phyloP scores from a whole-genome alignment of 2,113 vertebrate species.

The Arvicanthis niloticus region DNA sequence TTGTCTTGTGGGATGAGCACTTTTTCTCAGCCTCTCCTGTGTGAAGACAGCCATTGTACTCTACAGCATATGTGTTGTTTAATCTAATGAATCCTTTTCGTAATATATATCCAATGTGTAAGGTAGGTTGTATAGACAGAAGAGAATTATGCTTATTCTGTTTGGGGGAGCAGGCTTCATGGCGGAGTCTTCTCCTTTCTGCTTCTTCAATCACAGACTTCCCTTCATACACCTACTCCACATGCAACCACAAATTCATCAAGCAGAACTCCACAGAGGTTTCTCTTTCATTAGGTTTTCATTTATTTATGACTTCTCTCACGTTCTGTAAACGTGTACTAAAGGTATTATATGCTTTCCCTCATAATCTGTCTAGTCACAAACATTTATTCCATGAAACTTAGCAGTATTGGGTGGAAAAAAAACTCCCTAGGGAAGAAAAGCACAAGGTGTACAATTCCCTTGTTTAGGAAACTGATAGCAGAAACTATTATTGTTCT shows the following conservation, averaged over 20 bases:
- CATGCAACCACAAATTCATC: not conserved
- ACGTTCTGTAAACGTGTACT: not conserved
- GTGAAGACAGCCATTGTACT: no score
- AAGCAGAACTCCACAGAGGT: not conserved
- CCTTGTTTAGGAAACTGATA: not conserved
- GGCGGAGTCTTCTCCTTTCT: no score
- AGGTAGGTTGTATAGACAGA: not conserved
- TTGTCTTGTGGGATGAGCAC: not conserved
- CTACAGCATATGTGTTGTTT: no score
- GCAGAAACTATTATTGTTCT: not conserved
- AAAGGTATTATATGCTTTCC: not conserved
- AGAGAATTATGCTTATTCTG: not conserved
- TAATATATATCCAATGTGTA: not conserved
- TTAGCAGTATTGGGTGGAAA: not conserved
- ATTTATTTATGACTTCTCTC: not conserved
- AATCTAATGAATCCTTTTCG: not conserved
- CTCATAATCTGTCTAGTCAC: not conserved
- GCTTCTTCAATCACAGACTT: not conserved
- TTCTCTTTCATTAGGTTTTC: not conserved
- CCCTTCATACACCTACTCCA: no score
- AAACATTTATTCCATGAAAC: not conserved
- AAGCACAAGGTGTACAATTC: rapidly evolving
- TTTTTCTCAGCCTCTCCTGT: not conserved
- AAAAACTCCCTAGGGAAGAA: not conserved
- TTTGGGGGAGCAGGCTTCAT: not conserved